Percentiles rank a stretch among this genome's conserved stretches.
phyloP scores from a whole-genome alignment of 2,888 invertebrate species.

The Trichopria drosophilae region DNA sequence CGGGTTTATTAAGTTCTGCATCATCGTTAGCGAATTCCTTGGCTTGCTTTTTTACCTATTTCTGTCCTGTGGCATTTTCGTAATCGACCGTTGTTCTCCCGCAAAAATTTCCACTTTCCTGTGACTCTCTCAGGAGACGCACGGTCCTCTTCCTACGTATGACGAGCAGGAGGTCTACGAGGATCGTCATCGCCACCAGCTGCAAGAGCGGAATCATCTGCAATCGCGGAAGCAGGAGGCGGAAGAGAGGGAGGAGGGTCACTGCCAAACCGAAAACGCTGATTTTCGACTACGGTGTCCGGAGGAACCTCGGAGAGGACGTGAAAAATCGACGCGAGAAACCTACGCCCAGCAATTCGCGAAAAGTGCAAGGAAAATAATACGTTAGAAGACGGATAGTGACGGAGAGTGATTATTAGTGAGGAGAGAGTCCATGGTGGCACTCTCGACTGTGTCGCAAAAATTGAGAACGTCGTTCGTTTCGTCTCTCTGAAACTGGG shows the following conservation, averaged over 20 bases:
- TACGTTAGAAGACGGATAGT: slow-evolving; percentile 15
- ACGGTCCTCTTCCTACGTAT: slow-evolving; percentile 38
- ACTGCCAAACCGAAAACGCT: slow-evolving; percentile 29
- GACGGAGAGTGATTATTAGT: slow-evolving; percentile 31
- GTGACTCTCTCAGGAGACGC: slow-evolving; percentile 27
- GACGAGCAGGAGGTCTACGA: slow-evolving; percentile 12
- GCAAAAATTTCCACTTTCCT: slow-evolving; percentile 19
- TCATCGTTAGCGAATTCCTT: too few relatives aligned
- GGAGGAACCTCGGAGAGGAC: slow-evolving; percentile 29
- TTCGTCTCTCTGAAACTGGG: slow-evolving; percentile 23
- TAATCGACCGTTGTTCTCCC: slow-evolving; percentile 14
- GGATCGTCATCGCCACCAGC: slow-evolving; percentile 8
- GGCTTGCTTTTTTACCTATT: too few relatives aligned
- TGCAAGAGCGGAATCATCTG: slow-evolving; percentile 8
- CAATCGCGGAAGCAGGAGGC: slow-evolving; percentile 13
- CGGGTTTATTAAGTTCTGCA: too few relatives aligned
- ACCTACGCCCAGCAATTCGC: slow-evolving; percentile 2
- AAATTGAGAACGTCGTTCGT: slow-evolving; percentile 17
- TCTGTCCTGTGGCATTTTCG: too few relatives aligned
- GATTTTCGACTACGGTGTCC: slow-evolving; percentile 14
- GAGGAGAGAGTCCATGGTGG: slow-evolving; percentile 32
- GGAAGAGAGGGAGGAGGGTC: slow-evolving; percentile 12
- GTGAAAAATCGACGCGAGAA: slow-evolving; percentile 18
- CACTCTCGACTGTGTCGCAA: too few relatives aligned
- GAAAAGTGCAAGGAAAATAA: slow-evolving; percentile 10